Evolutionary conservation across 2,113 vertebrate genomes (phyloP), one percentile per base, ranked within the genome.

Genomic region (Pyrgilauda ruficollis): DNA sequence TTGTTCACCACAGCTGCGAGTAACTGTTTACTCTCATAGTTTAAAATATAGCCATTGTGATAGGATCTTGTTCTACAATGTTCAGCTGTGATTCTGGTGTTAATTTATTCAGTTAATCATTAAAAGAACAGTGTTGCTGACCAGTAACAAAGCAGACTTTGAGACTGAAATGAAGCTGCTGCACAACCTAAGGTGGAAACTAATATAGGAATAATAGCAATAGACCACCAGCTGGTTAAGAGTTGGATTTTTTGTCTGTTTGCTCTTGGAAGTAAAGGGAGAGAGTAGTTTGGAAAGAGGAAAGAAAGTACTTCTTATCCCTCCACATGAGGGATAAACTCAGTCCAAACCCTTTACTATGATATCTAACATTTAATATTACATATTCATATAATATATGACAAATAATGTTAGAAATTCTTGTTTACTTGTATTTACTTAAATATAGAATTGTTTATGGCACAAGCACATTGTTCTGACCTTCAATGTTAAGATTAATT

Each of bases 401-500:
- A 64, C 13, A 13, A 70, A 67, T 87, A 68, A 62, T 33, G 44
- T 50, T 59, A 68, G 35, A 68, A 50, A 44, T 92, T 95, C 76
- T 92, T 87, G 55, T 66, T 89, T 96, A 80, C 82, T 11, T 93
- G 69, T 44, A 89, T 28, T 53, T 81, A 78, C 93, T 96, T 97
- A 95, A 95, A 92, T 95, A 77, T 31, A 43, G 67, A 95, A 75
- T 67, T 83, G 67, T 84, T 90, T 67, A 61, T 81, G 87, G 46
- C 77, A 85, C 80, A n/a, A 96, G 83, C 63, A 69, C 33, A 17
- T 95, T 95, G 92, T 85, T 95, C 87, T 95, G 94, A 90, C 88
- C 72, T 92, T 88, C 64, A 80, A 1, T 55, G 31, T 96, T 93
- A 56, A n/a, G 24, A 21, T 63, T 56, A 49, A 67, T 56, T 82